Percentiles rank a stretch among this genome's conserved stretches.
Conservation (phyloP, 2,797 vertebrate species). For the Xerus rutilus region DNA sequence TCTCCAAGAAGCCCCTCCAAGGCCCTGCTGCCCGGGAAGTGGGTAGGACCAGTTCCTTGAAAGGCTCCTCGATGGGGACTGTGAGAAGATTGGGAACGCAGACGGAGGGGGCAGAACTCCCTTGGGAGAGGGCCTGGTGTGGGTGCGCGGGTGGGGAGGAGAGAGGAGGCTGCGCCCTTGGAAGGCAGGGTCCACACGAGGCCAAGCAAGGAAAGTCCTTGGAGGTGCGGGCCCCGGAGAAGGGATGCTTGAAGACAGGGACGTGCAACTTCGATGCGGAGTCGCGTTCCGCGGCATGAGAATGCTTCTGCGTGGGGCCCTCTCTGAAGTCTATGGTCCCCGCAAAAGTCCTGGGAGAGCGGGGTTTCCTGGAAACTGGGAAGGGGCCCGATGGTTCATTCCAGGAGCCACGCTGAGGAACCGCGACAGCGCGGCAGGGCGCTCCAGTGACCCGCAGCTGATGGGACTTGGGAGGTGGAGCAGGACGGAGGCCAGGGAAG, state of each 20-base stretch:
- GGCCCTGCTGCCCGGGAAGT: not conserved
- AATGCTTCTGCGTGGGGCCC: too few species aligned
- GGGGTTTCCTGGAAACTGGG: not conserved
- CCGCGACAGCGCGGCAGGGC: fast-evolving
- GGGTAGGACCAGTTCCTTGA: not conserved
- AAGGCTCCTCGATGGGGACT: not conserved
- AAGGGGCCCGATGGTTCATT: not conserved
- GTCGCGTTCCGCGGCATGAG: not conserved
- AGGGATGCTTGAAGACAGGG: not conserved
- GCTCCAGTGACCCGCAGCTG: not conserved
- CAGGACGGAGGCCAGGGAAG: not conserved
- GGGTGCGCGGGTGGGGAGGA: too few species aligned
- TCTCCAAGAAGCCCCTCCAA: not conserved
- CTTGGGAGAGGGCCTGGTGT: not conserved
- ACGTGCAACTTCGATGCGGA: not conserved
- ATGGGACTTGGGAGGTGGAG: not conserved
- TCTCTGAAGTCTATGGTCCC: too few species aligned
- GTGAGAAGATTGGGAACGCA: not conserved
- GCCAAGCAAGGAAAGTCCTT: not conserved
- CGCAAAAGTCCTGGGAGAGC: not conserved
- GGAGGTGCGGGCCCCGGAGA: not conserved
- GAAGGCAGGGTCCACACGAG: not conserved
- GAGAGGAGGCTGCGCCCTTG: too few species aligned
- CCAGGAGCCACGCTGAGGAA: not conserved
- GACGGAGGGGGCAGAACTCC: not conserved